Conservation (phyloP, 2,888 invertebrate species). For the Machimus rusticus region DNA sequence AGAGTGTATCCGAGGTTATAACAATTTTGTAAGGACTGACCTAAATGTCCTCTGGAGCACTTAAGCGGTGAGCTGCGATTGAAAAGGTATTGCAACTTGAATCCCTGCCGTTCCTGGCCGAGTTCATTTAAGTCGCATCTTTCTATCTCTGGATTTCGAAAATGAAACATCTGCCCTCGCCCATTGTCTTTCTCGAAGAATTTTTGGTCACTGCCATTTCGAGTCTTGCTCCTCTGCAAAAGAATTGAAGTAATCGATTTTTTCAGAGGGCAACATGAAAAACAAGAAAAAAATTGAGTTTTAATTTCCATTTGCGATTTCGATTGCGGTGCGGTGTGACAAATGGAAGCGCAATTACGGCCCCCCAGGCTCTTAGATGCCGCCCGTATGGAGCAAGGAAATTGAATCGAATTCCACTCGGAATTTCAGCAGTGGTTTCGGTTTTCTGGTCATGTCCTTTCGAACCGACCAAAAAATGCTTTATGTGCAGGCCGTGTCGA, state of each 20-base stretch:
- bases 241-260: not conserved
- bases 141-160: not conserved
- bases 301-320: not conserved
- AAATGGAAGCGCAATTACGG: not conserved
- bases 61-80: not conserved
- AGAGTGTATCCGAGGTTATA: not conserved
- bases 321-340: not conserved
- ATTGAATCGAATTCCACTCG: not conserved
- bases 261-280: not conserved
- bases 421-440: not conserved
- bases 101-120: not conserved
- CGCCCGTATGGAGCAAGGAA: not conserved
- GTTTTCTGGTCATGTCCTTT: not conserved
- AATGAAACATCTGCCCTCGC: not conserved
- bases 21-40: not conserved
- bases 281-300: not conserved
- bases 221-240: not conserved
- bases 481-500: not conserved
- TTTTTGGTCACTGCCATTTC: not conserved
- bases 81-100: not conserved
- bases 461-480: not conserved
- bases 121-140: not conserved
- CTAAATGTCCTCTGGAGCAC: not conserved
- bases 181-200: not conserved
- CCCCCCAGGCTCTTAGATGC: not conserved